A percentile compares a stretch with the other conserved stretches of the same genome.
phyloP scores from a whole-genome alignment of 2,797 vertebrate genomes.

The Geotrypetes seraphini region DNA sequence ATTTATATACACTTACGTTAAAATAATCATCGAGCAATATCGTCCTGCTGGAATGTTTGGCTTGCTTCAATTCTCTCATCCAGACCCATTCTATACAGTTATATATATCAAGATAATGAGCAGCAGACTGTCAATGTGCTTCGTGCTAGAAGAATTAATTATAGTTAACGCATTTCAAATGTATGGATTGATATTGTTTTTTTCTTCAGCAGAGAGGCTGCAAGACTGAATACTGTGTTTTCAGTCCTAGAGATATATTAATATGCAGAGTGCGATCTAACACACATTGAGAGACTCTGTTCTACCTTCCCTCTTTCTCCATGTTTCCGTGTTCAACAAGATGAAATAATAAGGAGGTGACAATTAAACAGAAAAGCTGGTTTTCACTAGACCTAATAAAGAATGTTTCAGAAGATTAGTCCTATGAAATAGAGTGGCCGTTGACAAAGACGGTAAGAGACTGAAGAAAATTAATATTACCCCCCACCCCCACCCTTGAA shows the following conservation, averaged over 20 bases:
- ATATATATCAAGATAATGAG: conserved; percentile 15
- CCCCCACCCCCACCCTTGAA: too few species aligned
- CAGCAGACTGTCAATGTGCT: conserved; percentile 1
- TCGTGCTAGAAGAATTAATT: conserved; percentile 11
- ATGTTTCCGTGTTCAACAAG: conserved; percentile 10
- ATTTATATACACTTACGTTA: too few species aligned
- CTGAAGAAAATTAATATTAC: background rate
- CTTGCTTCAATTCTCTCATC: background rate
- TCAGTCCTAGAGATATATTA: conserved; percentile 4
- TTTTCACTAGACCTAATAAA: conserved; percentile 1
- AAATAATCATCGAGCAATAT: too few species aligned
- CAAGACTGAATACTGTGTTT: background rate
- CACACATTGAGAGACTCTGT: background rate
- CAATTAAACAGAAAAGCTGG: conserved; percentile 1
- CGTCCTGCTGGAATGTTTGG: conserved; percentile 1
- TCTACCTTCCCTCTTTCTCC: background rate
- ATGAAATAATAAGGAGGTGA: background rate
- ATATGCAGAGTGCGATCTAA: conserved; percentile 3
- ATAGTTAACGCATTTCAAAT: conserved; percentile 10
- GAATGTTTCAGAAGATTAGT: background rate
- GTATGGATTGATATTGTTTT: too few species aligned
- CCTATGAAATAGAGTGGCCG: conserved; percentile 4
- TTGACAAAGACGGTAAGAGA: conserved; percentile 3
- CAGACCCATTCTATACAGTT: conserved; percentile 1
- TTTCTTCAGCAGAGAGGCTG: conserved; percentile 9